These are phyloP conservation scores for Himalopsyche tibetana DNA, from an alignment of 2,888 invertebrate genomes.

Conservation along the genomic window DNA sequence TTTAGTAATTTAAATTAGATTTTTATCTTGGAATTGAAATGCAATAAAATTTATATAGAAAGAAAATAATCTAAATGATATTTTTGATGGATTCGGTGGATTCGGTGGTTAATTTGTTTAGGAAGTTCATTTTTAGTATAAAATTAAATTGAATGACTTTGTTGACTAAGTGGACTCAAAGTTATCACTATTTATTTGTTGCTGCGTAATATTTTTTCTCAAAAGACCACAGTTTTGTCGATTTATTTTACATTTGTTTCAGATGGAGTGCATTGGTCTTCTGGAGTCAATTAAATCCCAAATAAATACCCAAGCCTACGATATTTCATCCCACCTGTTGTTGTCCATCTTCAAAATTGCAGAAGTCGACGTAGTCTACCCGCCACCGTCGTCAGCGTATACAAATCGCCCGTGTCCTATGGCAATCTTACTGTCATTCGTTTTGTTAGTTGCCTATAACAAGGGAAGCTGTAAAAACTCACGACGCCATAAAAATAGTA, in stretches of 20 bases:
- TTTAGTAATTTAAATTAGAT: too few species aligned
- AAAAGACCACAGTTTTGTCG: background rate
- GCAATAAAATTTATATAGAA: too few species aligned
- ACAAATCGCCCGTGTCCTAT: conserved; percentile 59
- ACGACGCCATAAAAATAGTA: background rate
- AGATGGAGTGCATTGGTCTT: conserved; percentile 91
- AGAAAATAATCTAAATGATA: too few species aligned
- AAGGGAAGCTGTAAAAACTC: background rate
- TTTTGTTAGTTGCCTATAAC: background rate
- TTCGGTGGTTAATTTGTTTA: too few species aligned
- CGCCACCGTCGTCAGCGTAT: conserved; percentile 79
- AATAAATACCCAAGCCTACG: conserved; percentile 90
- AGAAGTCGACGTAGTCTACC: conserved; percentile 91
- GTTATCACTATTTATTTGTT: background rate
- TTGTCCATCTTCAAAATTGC: conserved; percentile 95
- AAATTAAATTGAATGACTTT: too few species aligned
- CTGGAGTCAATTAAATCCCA: conserved; percentile 88
- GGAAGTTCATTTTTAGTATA: too few species aligned
- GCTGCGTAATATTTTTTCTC: background rate
- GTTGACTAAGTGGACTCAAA: too few species aligned
- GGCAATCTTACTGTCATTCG: conserved; percentile 48
- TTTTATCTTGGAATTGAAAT: too few species aligned
- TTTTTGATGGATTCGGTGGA: too few species aligned
- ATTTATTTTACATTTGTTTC: conserved; percentile 68
- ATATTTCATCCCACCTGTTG: conserved; percentile 90